Conservation (phyloP, 2,113 vertebrate species). For the Pyrgilauda ruficollis region DNA sequence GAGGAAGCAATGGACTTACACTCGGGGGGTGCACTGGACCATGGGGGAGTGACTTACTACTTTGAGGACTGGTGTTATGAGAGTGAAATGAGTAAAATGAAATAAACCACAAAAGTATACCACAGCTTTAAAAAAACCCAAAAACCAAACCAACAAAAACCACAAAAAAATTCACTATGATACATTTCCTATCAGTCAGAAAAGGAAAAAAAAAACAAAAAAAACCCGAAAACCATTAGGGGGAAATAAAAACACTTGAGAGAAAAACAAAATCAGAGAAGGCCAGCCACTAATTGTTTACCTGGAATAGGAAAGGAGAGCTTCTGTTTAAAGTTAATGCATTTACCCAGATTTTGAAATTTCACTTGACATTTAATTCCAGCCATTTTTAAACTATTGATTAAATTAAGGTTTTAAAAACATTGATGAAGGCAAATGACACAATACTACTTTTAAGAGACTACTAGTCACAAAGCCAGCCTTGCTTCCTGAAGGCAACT, state of each 20-base stretch:
- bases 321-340: neutral
- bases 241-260: neutral
- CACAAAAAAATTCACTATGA: neutral
- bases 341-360: conserved; percentile 20
- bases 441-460: neutral
- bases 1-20: neutral
- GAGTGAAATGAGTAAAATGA: neutral
- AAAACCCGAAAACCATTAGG: neutral
- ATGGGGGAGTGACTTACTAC: neutral
- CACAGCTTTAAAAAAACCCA: neutral
- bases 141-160: neutral
- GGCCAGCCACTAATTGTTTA: neutral
- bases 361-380: conserved; percentile 21
- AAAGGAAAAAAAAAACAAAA: neutral
- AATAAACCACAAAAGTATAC: neutral
- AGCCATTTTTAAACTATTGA: neutral
- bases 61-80: too few relatives aligned
- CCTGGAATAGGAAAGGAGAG: neutral
- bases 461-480: neutral
- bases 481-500: neutral
- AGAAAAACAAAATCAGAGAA: neutral
- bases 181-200: neutral
- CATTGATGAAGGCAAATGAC: neutral
- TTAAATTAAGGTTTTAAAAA: conserved; percentile 18
- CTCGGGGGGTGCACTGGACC: too few relatives aligned